Evolutionary conservation across 2,888 invertebrate species (phyloP), one percentile per base, ranked within the genome.

Genomic region (Tetanocera ferruginea): DNA sequence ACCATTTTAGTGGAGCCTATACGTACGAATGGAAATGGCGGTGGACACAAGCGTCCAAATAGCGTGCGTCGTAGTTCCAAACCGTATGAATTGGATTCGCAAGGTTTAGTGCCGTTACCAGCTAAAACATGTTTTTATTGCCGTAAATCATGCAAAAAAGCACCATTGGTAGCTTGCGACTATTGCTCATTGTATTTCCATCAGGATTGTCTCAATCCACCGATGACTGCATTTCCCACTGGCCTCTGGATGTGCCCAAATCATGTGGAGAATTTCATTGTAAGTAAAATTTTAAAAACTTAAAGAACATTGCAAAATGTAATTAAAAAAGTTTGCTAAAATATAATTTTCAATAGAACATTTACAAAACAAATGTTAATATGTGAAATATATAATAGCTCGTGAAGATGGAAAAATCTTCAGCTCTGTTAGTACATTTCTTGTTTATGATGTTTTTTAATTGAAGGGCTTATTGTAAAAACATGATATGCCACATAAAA

Each of bases 211-310:
- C 89, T 98, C 80, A 95, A 97, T 88, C 98, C 98, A 0, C 98
- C 98, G 0, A 90, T 99, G 76, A 95, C 97, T 0, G 94, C 95
- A 0, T 91, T 96, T 80, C 98, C 98, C 0, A 93, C 94, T 3
- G 96, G 96, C 0, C 92, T 95, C 37, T 99, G 98, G 98, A 98
- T 98, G 97, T 99, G 99, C 88, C 98, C 98, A 0, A 96, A 97
- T 89, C 99, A 99, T 89, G 95, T 96, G 0, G 97, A 99, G 89
- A 96, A 97, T 84, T 94, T 94, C 82, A 92, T 98, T 85, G 95
- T 94, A 89, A 92, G 92, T 91, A 52, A 37, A 14, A n/a, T 66
- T 34, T 23, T 3, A 34, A 51, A 37, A 43, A 70, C 5, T 57
- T 73, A 6, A 14, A 28, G 19, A 23, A 51, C 52, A 69, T 14